Base-by-base conservation (phyloP, 2,113 vertebrate genomes). In the Cheirogaleus medius region DNA sequence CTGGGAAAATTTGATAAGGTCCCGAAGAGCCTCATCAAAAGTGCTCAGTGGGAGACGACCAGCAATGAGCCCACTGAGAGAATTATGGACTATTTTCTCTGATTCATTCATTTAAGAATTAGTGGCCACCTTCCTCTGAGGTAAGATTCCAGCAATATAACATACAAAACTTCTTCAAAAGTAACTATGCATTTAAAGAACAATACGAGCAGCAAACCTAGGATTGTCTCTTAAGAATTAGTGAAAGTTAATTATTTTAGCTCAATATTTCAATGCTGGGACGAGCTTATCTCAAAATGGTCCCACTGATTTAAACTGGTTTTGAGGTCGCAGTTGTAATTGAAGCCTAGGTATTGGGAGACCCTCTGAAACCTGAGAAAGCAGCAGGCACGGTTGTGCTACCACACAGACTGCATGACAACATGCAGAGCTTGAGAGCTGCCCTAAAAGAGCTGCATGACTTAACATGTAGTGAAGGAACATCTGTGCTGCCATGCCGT, bases 51-150 rank as follows among this genome's bases (percentile, higher is more conserved):
- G 54, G 34, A 58, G 27, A 52, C 81, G 29, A 20, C 37, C 78
- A 87, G 20, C 37, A 92, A 47, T 37, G 37, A 60, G 25, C 37
- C 18, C 23, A 39, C 84, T 80, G 73, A 34, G 2, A 58, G n/a
- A 83, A 77, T 32, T 83, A 21, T 15, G 17, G 21, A 18, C 13
- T 82, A 3, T 56, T 54, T 10, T 92, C 42, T 85, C 64, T 54
- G 21, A 86, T 68, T 78, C 47, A 82, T 94, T 97, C 25, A 63
- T 87, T 89, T 93, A 54, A 87, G 25, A 89, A 42, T 82, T 71
- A 95, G 32, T 42, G 44, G 76, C 8, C 20, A 34, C 12, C 1
- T 11, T 92, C 14, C 54, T 64, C 20, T n/a, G 9, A 84, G 18
- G 42, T 49, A 66, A 86, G 54, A 69, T 87, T 94, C 82, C 29